Evolutionary conservation across 2,113 vertebrate genomes (phyloP).

Genomic region (Capricornis sumatraensis): DNA sequence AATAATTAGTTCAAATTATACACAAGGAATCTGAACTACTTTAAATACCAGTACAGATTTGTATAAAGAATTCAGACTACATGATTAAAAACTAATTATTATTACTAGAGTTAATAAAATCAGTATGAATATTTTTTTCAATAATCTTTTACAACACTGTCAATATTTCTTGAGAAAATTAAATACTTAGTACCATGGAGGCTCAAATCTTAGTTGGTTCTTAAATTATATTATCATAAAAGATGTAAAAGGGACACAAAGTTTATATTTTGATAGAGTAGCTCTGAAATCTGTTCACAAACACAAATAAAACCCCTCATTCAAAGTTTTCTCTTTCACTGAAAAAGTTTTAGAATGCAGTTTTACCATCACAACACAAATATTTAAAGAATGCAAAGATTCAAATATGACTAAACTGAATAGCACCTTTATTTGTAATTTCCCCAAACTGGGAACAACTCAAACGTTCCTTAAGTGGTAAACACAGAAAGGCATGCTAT

Average conservation of each 20-base stretch:
- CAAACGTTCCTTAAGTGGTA: background rate
- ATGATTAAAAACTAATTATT: slow-evolving; percentile 28
- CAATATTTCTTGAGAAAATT: background rate
- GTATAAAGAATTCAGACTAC: slow-evolving; percentile 1
- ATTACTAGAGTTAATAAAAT: background rate
- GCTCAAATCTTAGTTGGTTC: background rate
- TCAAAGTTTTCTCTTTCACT: background rate
- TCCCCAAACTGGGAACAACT: background rate
- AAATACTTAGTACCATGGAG: background rate
- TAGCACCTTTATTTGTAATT: background rate
- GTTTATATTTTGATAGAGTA: background rate
- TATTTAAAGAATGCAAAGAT: background rate
- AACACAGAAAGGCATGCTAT: background rate
- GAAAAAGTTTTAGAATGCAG: background rate
- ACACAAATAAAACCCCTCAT: background rate
- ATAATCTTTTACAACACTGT: background rate
- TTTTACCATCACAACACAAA: background rate
- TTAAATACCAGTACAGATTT: background rate
- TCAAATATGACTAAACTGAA: background rate
- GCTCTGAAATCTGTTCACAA: background rate
- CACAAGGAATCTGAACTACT: background rate
- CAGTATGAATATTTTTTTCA: background rate
- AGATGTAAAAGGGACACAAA: background rate
- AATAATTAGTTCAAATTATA: background rate
- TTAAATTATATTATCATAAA: background rate